Evolutionary conservation across 1,140 invertebrate species (phyloP).

Genomic region (Venturia canescens): DNA sequence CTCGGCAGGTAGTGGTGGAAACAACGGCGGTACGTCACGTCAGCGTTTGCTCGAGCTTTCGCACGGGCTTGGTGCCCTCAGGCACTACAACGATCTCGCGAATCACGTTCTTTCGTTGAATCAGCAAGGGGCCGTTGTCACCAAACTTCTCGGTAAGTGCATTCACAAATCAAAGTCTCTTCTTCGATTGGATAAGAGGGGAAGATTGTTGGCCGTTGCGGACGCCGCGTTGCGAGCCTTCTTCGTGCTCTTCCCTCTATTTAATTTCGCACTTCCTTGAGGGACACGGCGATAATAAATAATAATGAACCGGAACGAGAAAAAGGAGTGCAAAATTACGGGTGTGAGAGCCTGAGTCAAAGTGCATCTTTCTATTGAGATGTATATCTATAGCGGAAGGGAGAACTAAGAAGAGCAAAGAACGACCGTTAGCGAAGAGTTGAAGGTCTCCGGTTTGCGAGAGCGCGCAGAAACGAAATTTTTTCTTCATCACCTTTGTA

Average conservation of each 20-base stretch:
- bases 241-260: neutral
- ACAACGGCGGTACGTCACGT: conserved; percentile 67
- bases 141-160: conserved; percentile 81
- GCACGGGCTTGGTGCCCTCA: conserved; percentile 79
- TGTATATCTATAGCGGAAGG: conserved; percentile 6
- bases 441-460: conserved; percentile 25
- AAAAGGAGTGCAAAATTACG: conserved; percentile 5
- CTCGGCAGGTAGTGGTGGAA: conserved; percentile 59
- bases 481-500: conserved; percentile 20
- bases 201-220: neutral
- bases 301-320: conserved; percentile 21
- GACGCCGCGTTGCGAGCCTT: neutral
- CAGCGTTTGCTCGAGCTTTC: conserved; percentile 82
- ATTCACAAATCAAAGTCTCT: conserved; percentile 40
- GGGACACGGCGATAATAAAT: conserved; percentile 29
- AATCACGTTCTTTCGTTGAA: conserved; percentile 81
- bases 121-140: conserved; percentile 84
- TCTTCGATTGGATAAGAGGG: neutral
- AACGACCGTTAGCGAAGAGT: conserved; percentile 36
- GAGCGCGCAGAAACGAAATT: neutral
- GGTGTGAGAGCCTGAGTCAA: neutral
- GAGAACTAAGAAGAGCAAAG: conserved; percentile 12
- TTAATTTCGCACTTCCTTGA: neutral
- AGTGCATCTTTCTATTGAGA: neutral
- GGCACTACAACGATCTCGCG: conserved; percentile 84